Evolutionary conservation across 2,797 vertebrate species (phyloP), one percentile per base, ranked within the genome.

Genomic region (Columba guinea): DNA sequence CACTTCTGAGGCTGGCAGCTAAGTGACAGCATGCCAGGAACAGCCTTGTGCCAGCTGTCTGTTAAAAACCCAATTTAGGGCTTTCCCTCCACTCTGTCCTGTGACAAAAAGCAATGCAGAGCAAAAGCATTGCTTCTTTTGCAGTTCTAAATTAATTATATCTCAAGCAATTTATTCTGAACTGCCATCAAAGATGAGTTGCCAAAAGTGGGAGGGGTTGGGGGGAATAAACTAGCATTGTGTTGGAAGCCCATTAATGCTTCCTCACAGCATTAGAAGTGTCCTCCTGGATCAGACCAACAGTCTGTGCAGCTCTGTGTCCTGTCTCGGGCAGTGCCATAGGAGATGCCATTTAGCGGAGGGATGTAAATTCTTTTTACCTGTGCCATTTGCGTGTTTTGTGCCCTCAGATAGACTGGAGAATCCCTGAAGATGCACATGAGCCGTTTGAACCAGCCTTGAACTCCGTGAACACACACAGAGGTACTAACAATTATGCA

Each of bases 241-340:
- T 41, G 15, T 39, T 6, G 11, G 64, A 34, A 27, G 14, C 11
- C 46, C 32, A 2, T 58, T 53, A 39, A 16, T 14, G 67, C 67
- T 87, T 89, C 48, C 18, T 78, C 11, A 4, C 46, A 63, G 27
- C 15, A 3, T 19, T 34, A 55, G 32, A 67, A 89, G 16, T 7
- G 23, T 21, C 63, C 24, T 44, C 22, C 37, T 64, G 68, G 26
- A 4, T 12, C 4, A 2, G 23, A n/a, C 23, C 0, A 0, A 21
- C 0, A 7, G 27, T 21, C 52, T 0, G 0, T 5, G 41, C 49
- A 49, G 41, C 51, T 87, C 84, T 0, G 0, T 48, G 24, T 22
- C 13, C 37, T 6, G 1, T 7, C 55, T 39, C 22, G 24, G 68
- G n/a, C 52, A 56, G 48, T n/a, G 68, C 65, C 22, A 5, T 1